Percentiles rank a stretch among this genome's conserved stretches.
Conservation (phyloP, 2,113 vertebrate species). For the Phaethornis superciliosus region DNA sequence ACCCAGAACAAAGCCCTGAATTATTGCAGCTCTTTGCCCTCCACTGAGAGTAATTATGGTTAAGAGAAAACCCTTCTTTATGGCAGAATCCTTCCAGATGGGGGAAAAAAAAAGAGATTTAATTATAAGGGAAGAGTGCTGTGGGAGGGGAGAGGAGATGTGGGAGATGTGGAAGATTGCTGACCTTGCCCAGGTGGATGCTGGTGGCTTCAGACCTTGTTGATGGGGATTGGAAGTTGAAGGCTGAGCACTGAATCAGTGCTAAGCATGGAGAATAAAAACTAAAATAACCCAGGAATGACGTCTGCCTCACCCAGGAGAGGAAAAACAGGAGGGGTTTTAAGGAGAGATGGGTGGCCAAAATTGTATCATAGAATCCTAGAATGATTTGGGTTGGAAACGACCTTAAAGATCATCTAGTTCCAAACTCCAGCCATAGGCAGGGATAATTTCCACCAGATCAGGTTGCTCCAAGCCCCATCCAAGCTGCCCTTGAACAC, state of each 20-base stretch:
- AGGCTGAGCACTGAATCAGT: background rate
- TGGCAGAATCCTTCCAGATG: conserved; percentile 10
- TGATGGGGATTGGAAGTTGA: background rate
- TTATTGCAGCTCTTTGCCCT: conserved; percentile 20
- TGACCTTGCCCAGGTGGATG: background rate
- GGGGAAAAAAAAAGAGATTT: background rate
- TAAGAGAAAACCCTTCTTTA: conserved; percentile 47
- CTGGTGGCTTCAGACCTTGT: background rate
- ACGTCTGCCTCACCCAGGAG: no score
- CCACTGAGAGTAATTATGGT: background rate
- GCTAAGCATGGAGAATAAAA: accelerated
- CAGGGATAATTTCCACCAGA: no score
- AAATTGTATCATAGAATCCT: background rate
- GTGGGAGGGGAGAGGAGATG: background rate
- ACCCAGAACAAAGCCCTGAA: conserved; percentile 30
- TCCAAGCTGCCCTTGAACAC: no score
- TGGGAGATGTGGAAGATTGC: background rate
- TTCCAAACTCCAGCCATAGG: no score
- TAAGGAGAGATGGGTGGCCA: background rate
- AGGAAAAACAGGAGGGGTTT: background rate
- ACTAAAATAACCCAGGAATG: background rate
- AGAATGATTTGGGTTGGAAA: no score
- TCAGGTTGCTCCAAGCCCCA: no score
- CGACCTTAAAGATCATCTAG: no score
- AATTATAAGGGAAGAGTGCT: conserved; percentile 24